phyloP scores from a whole-genome alignment of 2,888 invertebrate species.

The Chrysolina haemoptera region DNA sequence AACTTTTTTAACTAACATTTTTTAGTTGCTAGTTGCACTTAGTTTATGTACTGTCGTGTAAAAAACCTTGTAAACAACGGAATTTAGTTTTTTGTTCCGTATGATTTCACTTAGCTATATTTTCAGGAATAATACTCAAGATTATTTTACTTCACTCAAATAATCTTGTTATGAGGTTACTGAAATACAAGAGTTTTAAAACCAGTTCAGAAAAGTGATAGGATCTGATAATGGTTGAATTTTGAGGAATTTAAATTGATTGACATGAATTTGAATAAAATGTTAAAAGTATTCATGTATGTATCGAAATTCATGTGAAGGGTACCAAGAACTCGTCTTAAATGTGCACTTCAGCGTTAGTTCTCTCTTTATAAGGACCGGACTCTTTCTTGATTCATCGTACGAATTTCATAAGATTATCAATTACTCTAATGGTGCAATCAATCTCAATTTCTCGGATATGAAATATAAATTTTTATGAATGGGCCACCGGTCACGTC shows the following conservation, averaged over 20 bases:
- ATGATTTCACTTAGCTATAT: no score
- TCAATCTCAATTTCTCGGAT: no score
- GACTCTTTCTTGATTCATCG: constrained; percentile 24
- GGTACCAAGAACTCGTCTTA: constrained; percentile 60
- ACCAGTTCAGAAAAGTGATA: constrained; percentile 47
- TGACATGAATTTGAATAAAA: constrained; percentile 57
- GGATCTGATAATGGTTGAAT: constrained; percentile 46
- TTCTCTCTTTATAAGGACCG: constrained; percentile 43
- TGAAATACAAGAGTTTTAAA: constrained; percentile 30
- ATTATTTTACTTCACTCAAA: not conserved
- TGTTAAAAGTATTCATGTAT: constrained; percentile 53
- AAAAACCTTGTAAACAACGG: no score
- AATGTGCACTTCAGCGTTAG: constrained; percentile 55
- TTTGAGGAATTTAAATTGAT: constrained; percentile 57
- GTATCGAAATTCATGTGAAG: constrained; percentile 57
- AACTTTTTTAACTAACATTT: no score
- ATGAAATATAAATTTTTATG: no score
- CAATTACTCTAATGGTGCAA: no score
- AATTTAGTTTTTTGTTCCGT: no score
- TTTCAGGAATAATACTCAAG: not conserved
- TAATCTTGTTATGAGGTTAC: not conserved
- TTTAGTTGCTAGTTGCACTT: no score
- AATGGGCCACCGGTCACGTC: no score
- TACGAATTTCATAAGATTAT: not conserved
- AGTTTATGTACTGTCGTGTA: no score